Evolutionary conservation across 37 sponge, comb jelly and placozoan species (phyloP), one percentile per base, ranked within the genome.

Genomic region (Crambe crambe): DNA sequence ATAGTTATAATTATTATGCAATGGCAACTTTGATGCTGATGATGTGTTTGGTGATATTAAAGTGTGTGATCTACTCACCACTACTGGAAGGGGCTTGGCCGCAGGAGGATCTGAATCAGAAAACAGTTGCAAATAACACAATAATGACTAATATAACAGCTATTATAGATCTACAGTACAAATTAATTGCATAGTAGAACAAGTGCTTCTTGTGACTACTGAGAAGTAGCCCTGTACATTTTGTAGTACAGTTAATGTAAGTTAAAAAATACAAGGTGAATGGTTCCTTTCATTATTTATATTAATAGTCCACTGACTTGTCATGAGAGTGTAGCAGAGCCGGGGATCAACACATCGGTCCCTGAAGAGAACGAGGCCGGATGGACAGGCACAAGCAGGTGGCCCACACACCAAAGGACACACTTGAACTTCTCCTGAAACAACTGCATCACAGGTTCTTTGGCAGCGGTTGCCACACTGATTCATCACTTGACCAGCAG

Each of bases 291-390:
- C n/a, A n/a, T n/a, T n/a, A n/a, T n/a, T n/a, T n/a, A n/a, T n/a
- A n/a, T n/a, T n/a, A n/a, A n/a, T n/a, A n/a, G n/a, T n/a, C 31
- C 5, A 66, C 76, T 61, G 25, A 78, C 78, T 2, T 44, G 43
- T 64, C 51, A 66, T 3, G 5, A 78, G 54, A 29, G 67, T 12
- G 44, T 61, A 65, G 78, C 78, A 78, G 41, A 59, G 64, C 51
- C 36, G 29, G 8, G 78, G 78, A 21, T 78, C 78, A 4, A 78
- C 78, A 65, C 78, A 78, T 40, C 78, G 44, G 21, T 78, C 78
- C 31, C 78, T 78, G 51, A 47, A 78, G 5, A 42, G 25, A 21
- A 78, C 78, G 0, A 78, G 35, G 10, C 78, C 78, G 12, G 31
- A 31, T 22, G 78, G 78, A 66, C 78, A 78, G 12, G 65, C 66